Percentiles rank a stretch among this genome's conserved stretches.
phyloP scores from a whole-genome alignment of 2,113 vertebrate species.

The Epinephelus moara region DNA sequence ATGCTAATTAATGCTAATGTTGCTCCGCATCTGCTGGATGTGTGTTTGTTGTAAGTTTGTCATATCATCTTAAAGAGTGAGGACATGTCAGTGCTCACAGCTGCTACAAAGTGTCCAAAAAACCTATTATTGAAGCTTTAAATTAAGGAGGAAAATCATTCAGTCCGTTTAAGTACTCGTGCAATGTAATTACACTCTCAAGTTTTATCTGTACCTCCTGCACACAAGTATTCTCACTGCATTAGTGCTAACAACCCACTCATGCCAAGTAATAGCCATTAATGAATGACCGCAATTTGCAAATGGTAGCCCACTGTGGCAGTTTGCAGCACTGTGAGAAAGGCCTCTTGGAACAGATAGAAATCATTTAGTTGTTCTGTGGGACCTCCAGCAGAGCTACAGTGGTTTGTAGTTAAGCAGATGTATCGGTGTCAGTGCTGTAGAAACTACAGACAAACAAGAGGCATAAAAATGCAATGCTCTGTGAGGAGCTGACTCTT shows the following conservation, averaged over 20 bases:
- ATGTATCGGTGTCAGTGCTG: background rate
- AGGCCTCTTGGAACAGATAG: background rate
- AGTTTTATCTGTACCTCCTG: background rate
- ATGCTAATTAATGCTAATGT: background rate
- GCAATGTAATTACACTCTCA: background rate
- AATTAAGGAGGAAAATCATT: background rate
- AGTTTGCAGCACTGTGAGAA: background rate
- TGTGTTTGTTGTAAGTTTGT: background rate
- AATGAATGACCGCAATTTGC: background rate
- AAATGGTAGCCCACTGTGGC: background rate
- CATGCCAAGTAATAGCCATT: background rate
- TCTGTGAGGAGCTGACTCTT: background rate
- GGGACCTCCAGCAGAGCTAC: background rate
- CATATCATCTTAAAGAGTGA: background rate
- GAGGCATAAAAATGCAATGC: background rate
- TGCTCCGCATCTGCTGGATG: background rate
- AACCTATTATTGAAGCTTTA: background rate
- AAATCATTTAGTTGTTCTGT: too few relatives aligned
- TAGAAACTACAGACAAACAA: background rate
- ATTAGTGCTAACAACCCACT: background rate
- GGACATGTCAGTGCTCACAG: background rate
- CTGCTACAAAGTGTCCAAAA: background rate
- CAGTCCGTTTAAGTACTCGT: background rate
- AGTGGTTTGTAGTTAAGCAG: background rate
- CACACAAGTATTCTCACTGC: conserved; percentile 3